Conservation (phyloP, 2,888 invertebrate genomes). For the Eupeodes latifasciatus region DNA sequence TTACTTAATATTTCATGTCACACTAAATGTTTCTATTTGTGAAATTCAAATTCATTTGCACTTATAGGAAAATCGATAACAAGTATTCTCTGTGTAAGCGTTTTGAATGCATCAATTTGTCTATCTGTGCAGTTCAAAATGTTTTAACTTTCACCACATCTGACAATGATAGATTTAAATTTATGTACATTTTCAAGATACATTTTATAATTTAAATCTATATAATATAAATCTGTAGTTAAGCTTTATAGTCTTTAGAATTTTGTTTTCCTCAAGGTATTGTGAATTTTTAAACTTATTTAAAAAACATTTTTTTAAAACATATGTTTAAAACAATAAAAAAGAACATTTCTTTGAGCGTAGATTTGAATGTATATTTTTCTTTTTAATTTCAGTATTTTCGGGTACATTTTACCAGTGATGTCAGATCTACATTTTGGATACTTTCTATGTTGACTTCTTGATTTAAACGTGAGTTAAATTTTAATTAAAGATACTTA, state of each 20-base stretch:
- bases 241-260: no score
- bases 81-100: background rate
- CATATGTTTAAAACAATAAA: no score
- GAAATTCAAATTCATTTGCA: background rate
- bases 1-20: background rate
- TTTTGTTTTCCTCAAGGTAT: no score
- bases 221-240: background rate
- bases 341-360: background rate
- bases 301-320: no score
- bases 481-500: background rate
- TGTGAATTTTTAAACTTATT: no score
- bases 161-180: no score
- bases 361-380: background rate
- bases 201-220: no score
- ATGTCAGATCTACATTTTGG: slow-evolving; percentile 1
- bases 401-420: background rate
- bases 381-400: slow-evolving; percentile 2
- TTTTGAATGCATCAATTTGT: no score
- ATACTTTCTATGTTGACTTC: background rate
- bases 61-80: background rate
- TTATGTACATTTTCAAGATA: no score
- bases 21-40: background rate
- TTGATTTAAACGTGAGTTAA: background rate
- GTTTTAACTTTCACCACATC: no score
- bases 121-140: no score